These are phyloP conservation scores for Crypturellus undulatus DNA, from an alignment of 2,113 vertebrate genomes.

Conservation along the genomic window DNA sequence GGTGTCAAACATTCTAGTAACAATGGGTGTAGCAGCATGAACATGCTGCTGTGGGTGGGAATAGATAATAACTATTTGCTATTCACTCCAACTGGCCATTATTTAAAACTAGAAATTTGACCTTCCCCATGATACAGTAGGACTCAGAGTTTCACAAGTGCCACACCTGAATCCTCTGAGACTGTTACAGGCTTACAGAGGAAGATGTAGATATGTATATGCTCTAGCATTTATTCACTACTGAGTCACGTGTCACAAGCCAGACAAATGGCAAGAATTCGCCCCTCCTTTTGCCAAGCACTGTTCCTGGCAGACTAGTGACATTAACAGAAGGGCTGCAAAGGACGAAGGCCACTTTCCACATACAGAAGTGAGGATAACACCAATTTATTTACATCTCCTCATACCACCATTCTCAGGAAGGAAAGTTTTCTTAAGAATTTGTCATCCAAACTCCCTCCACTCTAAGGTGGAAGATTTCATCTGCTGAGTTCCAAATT, in stretches of 20 bases:
- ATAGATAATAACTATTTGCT: background rate
- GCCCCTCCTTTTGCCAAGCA: background rate
- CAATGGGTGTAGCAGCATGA: background rate
- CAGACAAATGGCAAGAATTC: background rate
- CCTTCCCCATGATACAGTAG: background rate
- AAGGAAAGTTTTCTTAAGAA: slow-evolving; percentile 1
- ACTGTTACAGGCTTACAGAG: background rate
- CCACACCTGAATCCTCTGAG: background rate
- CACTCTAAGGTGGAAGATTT: slow-evolving; percentile 16
- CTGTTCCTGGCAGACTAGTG: background rate
- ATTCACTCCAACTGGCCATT: background rate
- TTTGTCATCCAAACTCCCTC: background rate
- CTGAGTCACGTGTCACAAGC: background rate
- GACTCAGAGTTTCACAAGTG: background rate
- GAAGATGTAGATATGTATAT: background rate
- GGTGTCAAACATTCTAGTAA: background rate
- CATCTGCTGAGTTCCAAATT: slow-evolving; percentile 50
- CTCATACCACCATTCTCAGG: background rate
- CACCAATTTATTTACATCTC: background rate
- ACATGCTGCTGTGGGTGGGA: background rate
- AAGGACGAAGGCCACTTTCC: background rate
- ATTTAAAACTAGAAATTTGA: background rate
- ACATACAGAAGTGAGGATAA: background rate
- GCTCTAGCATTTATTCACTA: background rate
- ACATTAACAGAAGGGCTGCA: background rate